Evolutionary conservation across 2,113 vertebrate species (phyloP).

Genomic region (Casuarius casuarius): DNA sequence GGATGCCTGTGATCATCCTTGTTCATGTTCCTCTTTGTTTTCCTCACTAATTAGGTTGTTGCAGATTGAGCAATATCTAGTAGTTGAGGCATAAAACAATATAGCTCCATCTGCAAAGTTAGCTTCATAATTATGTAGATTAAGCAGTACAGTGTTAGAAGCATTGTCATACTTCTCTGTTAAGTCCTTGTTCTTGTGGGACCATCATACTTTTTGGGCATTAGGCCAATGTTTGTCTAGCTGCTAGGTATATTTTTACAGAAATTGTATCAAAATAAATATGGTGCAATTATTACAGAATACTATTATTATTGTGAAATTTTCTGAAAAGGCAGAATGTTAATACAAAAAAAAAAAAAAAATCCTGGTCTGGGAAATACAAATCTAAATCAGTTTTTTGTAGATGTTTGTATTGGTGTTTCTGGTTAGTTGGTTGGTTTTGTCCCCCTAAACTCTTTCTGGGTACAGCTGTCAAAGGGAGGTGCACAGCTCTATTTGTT

Average conservation of each 20-base stretch:
- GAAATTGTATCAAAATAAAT: not conserved
- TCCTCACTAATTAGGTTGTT: slow-evolving; percentile 86
- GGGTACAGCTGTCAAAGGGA: not conserved
- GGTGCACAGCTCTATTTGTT: not conserved
- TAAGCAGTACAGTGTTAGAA: slow-evolving; percentile 52
- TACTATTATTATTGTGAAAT: not conserved
- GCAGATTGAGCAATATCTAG: slow-evolving; percentile 63
- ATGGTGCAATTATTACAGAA: not conserved
- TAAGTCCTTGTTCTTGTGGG: slow-evolving; percentile 50
- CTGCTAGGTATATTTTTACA: slow-evolving; percentile 26
- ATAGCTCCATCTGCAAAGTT: slow-evolving; percentile 33
- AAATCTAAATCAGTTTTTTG: not conserved
- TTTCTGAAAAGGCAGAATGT: not conserved
- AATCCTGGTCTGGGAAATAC: not conserved
- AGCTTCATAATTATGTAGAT: slow-evolving; percentile 54
- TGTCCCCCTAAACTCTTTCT: not conserved
- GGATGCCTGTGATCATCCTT: slow-evolving; percentile 64
- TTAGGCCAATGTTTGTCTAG: slow-evolving; percentile 47
- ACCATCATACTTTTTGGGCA: slow-evolving; percentile 33
- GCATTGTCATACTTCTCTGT: slow-evolving; percentile 40
- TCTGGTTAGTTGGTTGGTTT: not conserved
- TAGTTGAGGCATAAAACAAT: slow-evolving; percentile 29
- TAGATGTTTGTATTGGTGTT: not conserved
- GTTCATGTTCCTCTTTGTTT: slow-evolving; percentile 57
- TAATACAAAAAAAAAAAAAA: not conserved